These are phyloP conservation scores for Actenoides lindsayi DNA, from an alignment of 2,113 vertebrate species.

Conservation along the genomic window DNA sequence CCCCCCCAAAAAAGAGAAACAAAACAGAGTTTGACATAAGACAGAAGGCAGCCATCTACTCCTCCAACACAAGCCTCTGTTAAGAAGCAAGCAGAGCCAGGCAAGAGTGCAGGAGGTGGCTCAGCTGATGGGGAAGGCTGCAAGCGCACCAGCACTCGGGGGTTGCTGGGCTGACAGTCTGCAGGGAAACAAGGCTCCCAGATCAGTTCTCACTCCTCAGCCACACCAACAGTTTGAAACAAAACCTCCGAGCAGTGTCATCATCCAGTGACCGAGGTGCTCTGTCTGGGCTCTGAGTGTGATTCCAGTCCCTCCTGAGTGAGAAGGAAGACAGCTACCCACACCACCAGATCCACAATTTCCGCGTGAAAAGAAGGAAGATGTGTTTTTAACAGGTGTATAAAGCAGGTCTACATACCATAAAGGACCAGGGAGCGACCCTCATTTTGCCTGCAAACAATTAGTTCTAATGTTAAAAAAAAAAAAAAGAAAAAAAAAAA, in stretches of 20 bases:
- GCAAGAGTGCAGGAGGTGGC: fast-evolving
- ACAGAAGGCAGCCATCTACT: not conserved
- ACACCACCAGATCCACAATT: not conserved
- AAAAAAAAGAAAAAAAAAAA: not conserved
- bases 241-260: not conserved
- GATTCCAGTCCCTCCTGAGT: not conserved
- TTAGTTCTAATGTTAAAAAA: not conserved
- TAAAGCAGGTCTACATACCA: not conserved
- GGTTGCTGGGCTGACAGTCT: not conserved
- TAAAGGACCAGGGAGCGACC: not conserved
- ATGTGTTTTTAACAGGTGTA: not conserved
- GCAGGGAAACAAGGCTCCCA: not conserved
- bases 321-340: not conserved
- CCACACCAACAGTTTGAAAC: not conserved
- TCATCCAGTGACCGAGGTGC: fast-evolving
- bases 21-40: not conserved
- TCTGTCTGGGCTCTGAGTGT: not conserved
- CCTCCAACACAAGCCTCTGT: not conserved
- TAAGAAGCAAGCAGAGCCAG: not conserved
- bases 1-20: not conserved
- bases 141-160: not conserved
- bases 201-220: not conserved
- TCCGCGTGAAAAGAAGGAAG: not conserved
- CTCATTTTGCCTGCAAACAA: not conserved
- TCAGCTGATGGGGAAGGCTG: not conserved